phyloP scores from a whole-genome alignment of 2,888 invertebrate genomes.

The Xiphydria camelus region DNA sequence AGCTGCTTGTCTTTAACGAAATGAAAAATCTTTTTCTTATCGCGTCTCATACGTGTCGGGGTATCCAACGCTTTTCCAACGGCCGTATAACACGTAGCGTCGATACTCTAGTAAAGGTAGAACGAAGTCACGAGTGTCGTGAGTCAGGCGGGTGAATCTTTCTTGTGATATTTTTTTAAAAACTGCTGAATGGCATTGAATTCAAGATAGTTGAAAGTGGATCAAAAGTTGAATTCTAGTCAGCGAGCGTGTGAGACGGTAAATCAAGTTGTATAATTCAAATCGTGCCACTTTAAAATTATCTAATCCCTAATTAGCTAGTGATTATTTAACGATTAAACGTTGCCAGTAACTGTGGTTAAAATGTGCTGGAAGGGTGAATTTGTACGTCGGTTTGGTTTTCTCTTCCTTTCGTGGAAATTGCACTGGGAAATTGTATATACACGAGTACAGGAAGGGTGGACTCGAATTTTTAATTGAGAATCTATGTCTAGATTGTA shows the following conservation, averaged over 20 bases:
- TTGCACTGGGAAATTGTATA: too few species aligned
- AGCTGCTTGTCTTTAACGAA: background rate
- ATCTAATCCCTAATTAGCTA: background rate
- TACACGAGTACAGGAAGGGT: too few species aligned
- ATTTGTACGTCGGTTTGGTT: too few species aligned
- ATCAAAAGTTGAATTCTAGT: conserved; percentile 30
- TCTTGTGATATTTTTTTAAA: background rate
- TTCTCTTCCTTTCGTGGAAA: too few species aligned
- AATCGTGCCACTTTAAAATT: conserved; percentile 1
- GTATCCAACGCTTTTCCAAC: conserved; percentile 1
- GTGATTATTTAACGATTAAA: background rate
- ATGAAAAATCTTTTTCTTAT: too few species aligned
- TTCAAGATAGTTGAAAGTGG: conserved; percentile 13
- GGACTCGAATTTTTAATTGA: too few species aligned
- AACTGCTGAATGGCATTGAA: conserved; percentile 18
- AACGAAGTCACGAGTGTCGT: background rate
- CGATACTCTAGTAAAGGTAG: background rate
- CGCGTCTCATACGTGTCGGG: too few species aligned
- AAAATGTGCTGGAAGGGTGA: too few species aligned
- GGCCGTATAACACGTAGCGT: background rate
- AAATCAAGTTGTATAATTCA: too few species aligned
- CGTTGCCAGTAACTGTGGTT: background rate
- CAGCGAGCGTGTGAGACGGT: conserved; percentile 15
- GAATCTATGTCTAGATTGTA: too few species aligned
- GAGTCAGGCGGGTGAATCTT: background rate